A percentile compares a stretch with the other conserved stretches of the same genome.
These are phyloP conservation scores for Odontomyia ornata DNA, from an alignment of 2,888 invertebrate species.

Conservation along the genomic window DNA sequence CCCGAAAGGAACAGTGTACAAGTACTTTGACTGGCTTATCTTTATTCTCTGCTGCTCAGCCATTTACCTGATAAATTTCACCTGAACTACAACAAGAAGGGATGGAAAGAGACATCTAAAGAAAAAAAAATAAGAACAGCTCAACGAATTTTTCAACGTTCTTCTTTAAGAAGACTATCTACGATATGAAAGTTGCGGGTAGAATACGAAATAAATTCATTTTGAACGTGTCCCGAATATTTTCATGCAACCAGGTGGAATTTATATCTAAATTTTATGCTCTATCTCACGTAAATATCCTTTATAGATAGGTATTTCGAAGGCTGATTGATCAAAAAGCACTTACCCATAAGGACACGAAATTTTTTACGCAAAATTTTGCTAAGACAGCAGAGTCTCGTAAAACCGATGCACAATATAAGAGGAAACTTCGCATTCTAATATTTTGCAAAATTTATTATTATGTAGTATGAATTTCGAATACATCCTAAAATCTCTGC, in stretches of 20 bases:
- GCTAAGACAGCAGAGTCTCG: too few species aligned
- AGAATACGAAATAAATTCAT: conserved; percentile 51
- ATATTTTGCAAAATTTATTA: too few species aligned
- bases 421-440: too few species aligned
- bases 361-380: neutral
- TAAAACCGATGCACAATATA: too few species aligned
- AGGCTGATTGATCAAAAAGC: conserved; percentile 32
- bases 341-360: conserved; percentile 19
- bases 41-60: conserved; percentile 35
- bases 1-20: neutral
- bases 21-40: conserved; percentile 17
- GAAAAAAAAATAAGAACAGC: neutral
- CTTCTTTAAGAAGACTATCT: conserved; percentile 37
- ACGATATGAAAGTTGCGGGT: conserved; percentile 49
- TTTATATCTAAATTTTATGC: conserved; percentile 38
- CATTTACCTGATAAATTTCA: conserved; percentile 48
- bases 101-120: neutral
- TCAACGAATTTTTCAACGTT: conserved; percentile 28
- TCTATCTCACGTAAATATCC: conserved; percentile 38
- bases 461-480: too few species aligned
- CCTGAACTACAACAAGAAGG: conserved; percentile 12
- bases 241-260: conserved; percentile 33
- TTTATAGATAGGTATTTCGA: conserved; percentile 9
- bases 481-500: too few species aligned
- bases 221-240: conserved; percentile 49